Conservation (phyloP, 2,113 vertebrate species). For the Eulemur rufifrons region DNA sequence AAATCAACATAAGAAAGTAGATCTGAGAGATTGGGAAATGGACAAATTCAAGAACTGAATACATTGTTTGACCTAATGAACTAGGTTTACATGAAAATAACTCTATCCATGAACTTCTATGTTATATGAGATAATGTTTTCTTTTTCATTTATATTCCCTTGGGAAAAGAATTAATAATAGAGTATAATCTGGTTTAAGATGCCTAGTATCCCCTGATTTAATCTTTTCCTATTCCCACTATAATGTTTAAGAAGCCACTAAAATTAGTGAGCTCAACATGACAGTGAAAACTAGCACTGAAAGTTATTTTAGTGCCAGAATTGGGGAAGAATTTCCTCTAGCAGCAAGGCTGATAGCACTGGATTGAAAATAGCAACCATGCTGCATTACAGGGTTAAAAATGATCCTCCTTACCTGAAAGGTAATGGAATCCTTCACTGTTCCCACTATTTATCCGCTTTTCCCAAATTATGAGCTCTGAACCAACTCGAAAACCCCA, state of each 20-base stretch:
- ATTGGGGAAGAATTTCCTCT: background rate
- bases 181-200: background rate
- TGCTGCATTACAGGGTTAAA: background rate
- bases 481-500: background rate
- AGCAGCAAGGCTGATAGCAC: background rate
- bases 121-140: background rate
- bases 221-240: background rate
- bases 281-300: background rate
- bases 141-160: background rate
- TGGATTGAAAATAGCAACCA: background rate
- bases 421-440: background rate
- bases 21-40: background rate
- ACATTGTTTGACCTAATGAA: background rate
- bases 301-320: background rate
- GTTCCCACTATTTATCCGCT: background rate
- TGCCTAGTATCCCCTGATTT: background rate
- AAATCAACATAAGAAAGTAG: background rate
- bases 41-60: background rate
- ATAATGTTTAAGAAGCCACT: background rate
- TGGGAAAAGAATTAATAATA: background rate
- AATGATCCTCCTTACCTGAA: background rate
- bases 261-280: conserved; percentile 8
- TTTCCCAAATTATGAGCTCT: background rate
- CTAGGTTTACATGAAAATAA: background rate
- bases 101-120: background rate